These are phyloP conservation scores for Eremophila alpestris DNA, from an alignment of 2,797 vertebrate genomes.

Conservation along the genomic window DNA sequence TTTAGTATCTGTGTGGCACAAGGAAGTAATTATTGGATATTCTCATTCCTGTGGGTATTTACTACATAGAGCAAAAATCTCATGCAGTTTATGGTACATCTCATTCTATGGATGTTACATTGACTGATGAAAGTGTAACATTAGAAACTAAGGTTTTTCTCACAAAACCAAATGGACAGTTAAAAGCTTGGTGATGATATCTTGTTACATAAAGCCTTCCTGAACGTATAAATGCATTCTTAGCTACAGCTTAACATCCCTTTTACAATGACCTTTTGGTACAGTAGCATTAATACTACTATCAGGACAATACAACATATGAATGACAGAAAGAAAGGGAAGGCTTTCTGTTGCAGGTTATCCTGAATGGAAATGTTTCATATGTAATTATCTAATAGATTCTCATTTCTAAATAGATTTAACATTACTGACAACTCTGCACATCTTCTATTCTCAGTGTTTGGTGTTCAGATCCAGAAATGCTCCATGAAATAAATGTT, in stretches of 20 bases:
- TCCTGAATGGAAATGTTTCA: neutral
- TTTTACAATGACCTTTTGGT: neutral
- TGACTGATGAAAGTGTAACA: neutral
- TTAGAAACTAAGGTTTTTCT: neutral
- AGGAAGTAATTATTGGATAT: neutral
- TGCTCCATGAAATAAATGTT: constrained; percentile 51
- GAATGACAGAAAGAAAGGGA: neutral
- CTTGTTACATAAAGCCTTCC: neutral
- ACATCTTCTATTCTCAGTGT: neutral
- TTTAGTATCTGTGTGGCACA: neutral
- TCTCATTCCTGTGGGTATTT: neutral
- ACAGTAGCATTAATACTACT: neutral
- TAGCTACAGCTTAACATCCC: neutral
- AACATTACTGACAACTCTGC: constrained; percentile 1
- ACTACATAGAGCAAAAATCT: neutral
- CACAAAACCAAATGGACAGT: neutral
- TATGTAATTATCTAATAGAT: constrained; percentile 8
- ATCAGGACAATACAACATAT: neutral
- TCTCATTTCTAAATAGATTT: constrained; percentile 42
- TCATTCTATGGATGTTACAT: neutral
- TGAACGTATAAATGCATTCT: neutral
- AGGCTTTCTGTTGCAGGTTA: neutral
- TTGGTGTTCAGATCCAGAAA: constrained; percentile 49
- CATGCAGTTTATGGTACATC: neutral
- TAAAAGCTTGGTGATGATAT: neutral